Evolutionary conservation across 2,797 vertebrate species (phyloP).

Genomic region (Myiotriccus ornatus): DNA sequence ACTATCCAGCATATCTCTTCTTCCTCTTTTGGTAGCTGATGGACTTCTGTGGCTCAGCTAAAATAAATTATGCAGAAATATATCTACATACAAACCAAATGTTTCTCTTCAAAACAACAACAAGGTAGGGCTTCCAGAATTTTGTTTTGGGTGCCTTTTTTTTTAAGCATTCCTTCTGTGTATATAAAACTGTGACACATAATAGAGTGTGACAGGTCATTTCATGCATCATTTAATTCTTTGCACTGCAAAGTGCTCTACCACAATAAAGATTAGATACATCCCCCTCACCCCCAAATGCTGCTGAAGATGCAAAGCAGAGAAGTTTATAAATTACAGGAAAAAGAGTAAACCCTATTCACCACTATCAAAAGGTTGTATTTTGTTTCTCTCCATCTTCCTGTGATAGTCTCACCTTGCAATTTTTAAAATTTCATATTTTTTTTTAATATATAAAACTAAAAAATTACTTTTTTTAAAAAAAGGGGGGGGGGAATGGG

Average conservation of each 20-base stretch:
- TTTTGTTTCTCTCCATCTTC: not conserved
- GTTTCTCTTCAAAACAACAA: not conserved
- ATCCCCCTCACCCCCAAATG: not conserved
- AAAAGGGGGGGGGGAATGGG: not conserved
- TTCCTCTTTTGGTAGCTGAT: not conserved
- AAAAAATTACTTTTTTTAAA: not conserved
- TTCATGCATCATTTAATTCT: slow-evolving; percentile 74
- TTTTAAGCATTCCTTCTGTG: not conserved
- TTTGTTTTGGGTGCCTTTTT: not conserved
- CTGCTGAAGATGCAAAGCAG: not conserved
- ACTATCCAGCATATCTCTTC: not conserved
- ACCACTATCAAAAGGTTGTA: not conserved
- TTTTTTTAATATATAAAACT: not conserved
- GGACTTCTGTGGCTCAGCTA: not conserved
- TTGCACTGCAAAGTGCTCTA: slow-evolving; percentile 41
- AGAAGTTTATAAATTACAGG: not conserved
- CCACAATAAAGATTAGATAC: slow-evolving; percentile 20
- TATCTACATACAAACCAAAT: not conserved
- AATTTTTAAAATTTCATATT: not conserved
- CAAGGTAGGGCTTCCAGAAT: not conserved
- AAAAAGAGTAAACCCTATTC: not conserved
- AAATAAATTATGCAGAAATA: not conserved
- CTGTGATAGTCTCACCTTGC: not conserved
- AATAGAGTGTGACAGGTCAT: slow-evolving; percentile 66
- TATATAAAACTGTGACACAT: not conserved